These are phyloP conservation scores for Trachelipus rathkii DNA, from an alignment of 1,140 invertebrate species.

Conservation along the genomic window DNA sequence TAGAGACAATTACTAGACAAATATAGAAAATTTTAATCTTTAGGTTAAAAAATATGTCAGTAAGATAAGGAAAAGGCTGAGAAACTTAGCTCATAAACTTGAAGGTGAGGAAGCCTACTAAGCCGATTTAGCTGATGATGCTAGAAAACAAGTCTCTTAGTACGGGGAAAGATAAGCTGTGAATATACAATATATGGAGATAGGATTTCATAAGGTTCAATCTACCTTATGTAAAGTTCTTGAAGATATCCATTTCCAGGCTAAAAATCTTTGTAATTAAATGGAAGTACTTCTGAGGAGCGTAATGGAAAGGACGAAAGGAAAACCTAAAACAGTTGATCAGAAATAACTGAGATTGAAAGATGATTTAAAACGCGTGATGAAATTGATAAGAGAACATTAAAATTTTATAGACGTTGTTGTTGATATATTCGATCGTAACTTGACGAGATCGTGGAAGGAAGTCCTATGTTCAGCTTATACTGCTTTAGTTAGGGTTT, in stretches of 20 bases:
- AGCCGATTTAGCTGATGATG: background rate
- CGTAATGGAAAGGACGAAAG: background rate
- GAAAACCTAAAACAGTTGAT: background rate
- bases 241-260: background rate
- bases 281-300: background rate
- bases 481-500: background rate
- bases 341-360: background rate
- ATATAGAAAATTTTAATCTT: background rate
- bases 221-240: background rate
- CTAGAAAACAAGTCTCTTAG: background rate
- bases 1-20: background rate
- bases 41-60: background rate
- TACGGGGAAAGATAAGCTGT: constrained; percentile 1
- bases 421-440: background rate
- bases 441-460: background rate
- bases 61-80: background rate
- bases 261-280: background rate
- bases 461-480: background rate
- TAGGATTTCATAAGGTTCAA: background rate
- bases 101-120: background rate
- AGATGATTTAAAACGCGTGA: background rate
- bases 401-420: background rate
- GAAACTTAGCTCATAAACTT: background rate
- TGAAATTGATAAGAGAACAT: background rate
- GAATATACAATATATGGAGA: background rate